Percentiles rank a stretch among this genome's conserved stretches.
Evolutionary conservation across 1,140 invertebrate species (phyloP).

Genomic region (Magallana ariakensis): DNA sequence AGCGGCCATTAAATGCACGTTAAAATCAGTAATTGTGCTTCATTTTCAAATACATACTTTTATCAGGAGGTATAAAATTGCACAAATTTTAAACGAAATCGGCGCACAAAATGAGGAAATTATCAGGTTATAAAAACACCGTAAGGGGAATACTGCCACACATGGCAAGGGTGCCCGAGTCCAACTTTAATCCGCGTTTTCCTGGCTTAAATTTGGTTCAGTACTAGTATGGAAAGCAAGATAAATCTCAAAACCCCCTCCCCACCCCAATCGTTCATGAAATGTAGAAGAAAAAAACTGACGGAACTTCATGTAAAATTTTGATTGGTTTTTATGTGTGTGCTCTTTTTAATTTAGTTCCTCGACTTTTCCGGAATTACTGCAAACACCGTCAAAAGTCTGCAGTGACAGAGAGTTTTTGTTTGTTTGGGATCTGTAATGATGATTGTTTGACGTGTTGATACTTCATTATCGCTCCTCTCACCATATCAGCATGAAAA

Average conservation of each 20-base stretch:
- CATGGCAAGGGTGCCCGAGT: not conserved
- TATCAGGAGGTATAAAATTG: slow-evolving; percentile 35
- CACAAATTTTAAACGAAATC: slow-evolving; percentile 25
- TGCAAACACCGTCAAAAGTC: too few species aligned
- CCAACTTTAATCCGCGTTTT: not conserved
- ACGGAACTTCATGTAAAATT: not conserved
- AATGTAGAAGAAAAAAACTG: not conserved
- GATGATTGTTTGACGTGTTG: not conserved
- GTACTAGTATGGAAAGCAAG: too few species aligned
- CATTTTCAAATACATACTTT: slow-evolving; percentile 30
- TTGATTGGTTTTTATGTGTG: too few species aligned
- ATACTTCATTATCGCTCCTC: not conserved
- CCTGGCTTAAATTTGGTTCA: too few species aligned
- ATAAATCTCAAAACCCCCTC: too few species aligned
- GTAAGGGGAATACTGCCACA: not conserved
- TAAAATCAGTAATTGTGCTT: slow-evolving; percentile 32
- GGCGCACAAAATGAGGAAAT: not conserved
- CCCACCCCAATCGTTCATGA: too few species aligned
- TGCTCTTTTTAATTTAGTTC: too few species aligned
- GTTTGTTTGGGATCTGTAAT: not conserved
- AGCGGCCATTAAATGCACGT: slow-evolving; percentile 7
- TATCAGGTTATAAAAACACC: slow-evolving; percentile 22
- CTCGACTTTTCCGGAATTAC: too few species aligned
- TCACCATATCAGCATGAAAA: not conserved
- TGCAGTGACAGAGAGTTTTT: not conserved